phyloP scores from a whole-genome alignment of 2,888 invertebrate species.

The Eupithecia tripunctaria region DNA sequence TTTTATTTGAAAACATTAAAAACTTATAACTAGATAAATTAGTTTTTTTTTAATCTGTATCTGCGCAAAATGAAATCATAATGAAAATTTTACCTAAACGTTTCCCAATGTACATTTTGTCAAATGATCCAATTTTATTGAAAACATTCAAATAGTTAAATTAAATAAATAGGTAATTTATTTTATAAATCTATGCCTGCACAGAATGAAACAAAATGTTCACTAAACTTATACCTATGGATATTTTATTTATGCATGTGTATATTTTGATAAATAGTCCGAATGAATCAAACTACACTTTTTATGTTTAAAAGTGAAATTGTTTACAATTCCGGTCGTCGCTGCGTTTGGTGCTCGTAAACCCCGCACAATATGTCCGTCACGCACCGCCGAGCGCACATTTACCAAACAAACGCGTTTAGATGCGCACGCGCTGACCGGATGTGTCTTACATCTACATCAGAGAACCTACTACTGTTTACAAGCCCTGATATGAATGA shows the following conservation, averaged over 20 bases:
- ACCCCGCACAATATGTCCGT: constrained; percentile 26
- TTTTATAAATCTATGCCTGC: no score
- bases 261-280: background rate
- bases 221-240: no score
- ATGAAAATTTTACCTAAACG: background rate
- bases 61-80: no score
- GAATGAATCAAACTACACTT: background rate
- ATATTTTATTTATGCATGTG: no score
- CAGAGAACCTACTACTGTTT: constrained; percentile 5
- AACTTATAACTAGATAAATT: no score
- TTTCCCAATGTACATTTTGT: background rate
- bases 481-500: background rate
- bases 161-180: no score
- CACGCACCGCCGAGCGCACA: constrained; percentile 31
- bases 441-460: constrained; percentile 40
- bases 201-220: no score
- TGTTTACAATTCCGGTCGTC: constrained; percentile 16
- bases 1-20: no score
- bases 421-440: constrained; percentile 40
- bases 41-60: no score
- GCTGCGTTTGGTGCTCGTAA: constrained; percentile 21
- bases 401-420: constrained; percentile 41
- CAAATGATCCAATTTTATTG: background rate
- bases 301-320: constrained; percentile 3
- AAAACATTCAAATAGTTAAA: no score